These are phyloP conservation scores for Trinorchestia longiramus DNA, from an alignment of 1,140 invertebrate genomes.

Conservation along the genomic window DNA sequence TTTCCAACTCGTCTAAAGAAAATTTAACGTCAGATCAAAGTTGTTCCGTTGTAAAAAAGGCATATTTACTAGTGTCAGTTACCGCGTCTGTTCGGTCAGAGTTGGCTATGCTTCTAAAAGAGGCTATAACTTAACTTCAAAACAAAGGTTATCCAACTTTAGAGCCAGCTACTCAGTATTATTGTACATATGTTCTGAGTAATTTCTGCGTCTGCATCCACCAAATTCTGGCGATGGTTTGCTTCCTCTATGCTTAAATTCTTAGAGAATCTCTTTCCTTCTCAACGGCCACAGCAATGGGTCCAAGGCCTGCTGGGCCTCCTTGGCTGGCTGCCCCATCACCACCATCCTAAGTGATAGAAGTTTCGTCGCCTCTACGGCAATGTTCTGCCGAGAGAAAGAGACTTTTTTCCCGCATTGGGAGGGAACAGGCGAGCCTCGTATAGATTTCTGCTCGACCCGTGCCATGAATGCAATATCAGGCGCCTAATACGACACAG, in stretches of 20 bases:
- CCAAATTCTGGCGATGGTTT: not conserved
- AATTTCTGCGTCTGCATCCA: not conserved
- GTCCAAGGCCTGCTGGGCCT: too few relatives aligned
- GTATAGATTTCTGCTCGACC: constrained; percentile 43
- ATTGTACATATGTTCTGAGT: too few relatives aligned
- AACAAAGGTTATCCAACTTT: too few relatives aligned
- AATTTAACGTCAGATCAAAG: too few relatives aligned
- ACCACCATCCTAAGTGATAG: constrained; percentile 15
- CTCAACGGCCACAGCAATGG: not conserved
- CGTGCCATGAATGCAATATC: constrained; percentile 52
- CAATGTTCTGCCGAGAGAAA: not conserved
- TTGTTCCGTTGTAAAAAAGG: too few relatives aligned
- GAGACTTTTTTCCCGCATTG: constrained; percentile 7
- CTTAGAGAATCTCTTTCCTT: not conserved
- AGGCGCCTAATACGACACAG: constrained; percentile 27
- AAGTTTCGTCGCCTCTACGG: not conserved
- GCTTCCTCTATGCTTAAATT: not conserved
- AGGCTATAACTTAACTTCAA: too few relatives aligned
- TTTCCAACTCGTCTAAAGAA: too few relatives aligned
- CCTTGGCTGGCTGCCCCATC: too few relatives aligned
- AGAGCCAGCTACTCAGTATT: too few relatives aligned
- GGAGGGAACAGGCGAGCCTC: constrained; percentile 27
- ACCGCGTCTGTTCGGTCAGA: too few relatives aligned
- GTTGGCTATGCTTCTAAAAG: too few relatives aligned
- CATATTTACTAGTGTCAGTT: too few relatives aligned